Percentiles rank a stretch among this genome's conserved stretches.
Evolutionary conservation across 2,888 invertebrate genomes (phyloP).

Genomic region (Oasisia sp.): DNA sequence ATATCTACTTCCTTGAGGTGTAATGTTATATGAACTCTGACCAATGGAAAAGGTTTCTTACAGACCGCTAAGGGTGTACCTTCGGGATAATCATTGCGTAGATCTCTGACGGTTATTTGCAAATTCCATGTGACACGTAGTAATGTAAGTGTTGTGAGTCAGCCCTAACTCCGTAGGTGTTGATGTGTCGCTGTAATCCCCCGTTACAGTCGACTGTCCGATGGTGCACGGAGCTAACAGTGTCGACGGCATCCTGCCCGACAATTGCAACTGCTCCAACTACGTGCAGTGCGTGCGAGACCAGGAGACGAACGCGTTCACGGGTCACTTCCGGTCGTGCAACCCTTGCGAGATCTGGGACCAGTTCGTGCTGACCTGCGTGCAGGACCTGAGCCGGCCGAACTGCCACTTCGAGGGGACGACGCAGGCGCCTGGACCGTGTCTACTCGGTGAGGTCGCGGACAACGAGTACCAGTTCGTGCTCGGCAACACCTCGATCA

Average conservation of each 20-base stretch:
- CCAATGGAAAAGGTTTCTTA: neutral
- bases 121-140: neutral
- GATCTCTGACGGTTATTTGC: neutral
- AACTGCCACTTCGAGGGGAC: neutral
- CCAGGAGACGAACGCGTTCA: neutral
- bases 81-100: neutral
- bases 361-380: neutral
- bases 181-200: neutral
- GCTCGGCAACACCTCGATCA: neutral
- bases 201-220: neutral
- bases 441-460: neutral
- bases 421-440: neutral
- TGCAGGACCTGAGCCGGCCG: neutral
- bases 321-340: slow-evolving; percentile 10
- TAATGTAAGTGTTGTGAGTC: neutral
- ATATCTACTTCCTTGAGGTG: neutral
- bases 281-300: neutral
- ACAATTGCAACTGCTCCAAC: neutral
- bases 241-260: neutral
- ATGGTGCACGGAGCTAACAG: neutral
- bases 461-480: neutral
- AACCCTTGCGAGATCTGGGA: neutral
- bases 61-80: neutral
- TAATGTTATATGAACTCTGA: neutral
- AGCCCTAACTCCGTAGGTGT: neutral